Conservation (phyloP, 2,113 vertebrate species). For the Colaptes auratus region DNA sequence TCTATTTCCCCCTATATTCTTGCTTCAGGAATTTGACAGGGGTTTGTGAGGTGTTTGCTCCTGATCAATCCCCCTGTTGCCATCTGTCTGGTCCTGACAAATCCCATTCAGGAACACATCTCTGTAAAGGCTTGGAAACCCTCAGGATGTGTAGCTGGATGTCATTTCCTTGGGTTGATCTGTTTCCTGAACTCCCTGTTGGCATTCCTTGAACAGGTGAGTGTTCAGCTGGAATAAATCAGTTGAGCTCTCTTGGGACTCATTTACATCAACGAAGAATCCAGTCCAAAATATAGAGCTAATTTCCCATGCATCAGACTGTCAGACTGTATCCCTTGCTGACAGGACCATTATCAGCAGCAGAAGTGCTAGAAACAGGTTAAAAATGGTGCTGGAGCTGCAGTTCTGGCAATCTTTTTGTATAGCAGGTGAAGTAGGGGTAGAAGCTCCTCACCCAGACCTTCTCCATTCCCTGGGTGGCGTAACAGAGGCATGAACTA, state of each 20-base stretch:
- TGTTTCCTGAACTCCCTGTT: background rate
- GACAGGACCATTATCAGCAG: background rate
- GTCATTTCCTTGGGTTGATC: constrained; percentile 27
- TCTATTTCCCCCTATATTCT: background rate
- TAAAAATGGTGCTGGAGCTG: background rate
- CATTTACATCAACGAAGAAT: constrained; percentile 22
- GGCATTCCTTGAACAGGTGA: constrained; percentile 50
- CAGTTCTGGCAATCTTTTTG: background rate
- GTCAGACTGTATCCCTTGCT: background rate
- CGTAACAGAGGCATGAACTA: fast-evolving
- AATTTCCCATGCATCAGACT: background rate
- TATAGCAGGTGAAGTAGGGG: background rate
- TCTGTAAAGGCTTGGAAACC: constrained; percentile 4
- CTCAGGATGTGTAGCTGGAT: constrained; percentile 21
- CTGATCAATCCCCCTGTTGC: constrained; percentile 1
- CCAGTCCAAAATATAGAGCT: background rate
- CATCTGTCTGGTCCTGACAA: constrained; percentile 40
- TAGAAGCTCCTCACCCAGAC: background rate
- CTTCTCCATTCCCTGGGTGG: background rate
- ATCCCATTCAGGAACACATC: background rate
- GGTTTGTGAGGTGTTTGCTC: background rate
- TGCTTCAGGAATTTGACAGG: background rate
- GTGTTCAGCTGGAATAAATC: constrained; percentile 16
- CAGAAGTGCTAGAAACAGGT: background rate
- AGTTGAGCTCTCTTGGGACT: constrained; percentile 30